Conservation (phyloP, 1,140 invertebrate genomes). For the Thaumatotibia leucotreta region DNA sequence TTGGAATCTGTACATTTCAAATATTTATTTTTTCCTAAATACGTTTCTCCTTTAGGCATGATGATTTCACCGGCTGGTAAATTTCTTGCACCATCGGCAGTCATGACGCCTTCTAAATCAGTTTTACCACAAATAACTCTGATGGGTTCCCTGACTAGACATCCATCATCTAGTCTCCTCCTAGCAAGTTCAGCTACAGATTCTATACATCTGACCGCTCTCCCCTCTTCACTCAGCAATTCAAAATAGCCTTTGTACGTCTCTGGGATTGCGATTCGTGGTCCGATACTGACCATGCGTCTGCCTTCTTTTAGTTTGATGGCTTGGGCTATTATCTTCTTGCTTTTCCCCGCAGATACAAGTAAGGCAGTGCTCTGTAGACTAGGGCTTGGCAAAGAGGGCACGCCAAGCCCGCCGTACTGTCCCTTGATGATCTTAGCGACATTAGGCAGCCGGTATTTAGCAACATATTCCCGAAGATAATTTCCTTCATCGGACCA, state of each 20-base stretch:
- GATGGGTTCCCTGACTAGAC: conserved; percentile 90
- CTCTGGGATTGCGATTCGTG: conserved; percentile 91
- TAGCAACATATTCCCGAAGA: conserved; percentile 87
- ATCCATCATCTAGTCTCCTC: conserved; percentile 86
- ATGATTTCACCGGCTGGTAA: conserved; percentile 89
- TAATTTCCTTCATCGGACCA: conserved; percentile 90
- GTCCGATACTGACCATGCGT: conserved; percentile 86
- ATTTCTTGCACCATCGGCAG: conserved; percentile 85
- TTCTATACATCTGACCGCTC: conserved; percentile 92
- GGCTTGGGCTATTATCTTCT: conserved; percentile 92
- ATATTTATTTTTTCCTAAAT: conserved; percentile 84
- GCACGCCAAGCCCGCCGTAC: conserved; percentile 91
- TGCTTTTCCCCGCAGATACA: conserved; percentile 87
- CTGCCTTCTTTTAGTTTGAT: conserved; percentile 93
- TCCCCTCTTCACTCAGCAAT: conserved; percentile 93
- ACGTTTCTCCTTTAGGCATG: conserved; percentile 83
- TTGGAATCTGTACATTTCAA: conserved; percentile 91
- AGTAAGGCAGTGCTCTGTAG: conserved; percentile 90
- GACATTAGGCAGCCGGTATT: conserved; percentile 88
- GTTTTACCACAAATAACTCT: conserved; percentile 86
- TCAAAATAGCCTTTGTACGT: conserved; percentile 95
- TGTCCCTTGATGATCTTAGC: conserved; percentile 95
- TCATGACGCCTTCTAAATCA: conserved; percentile 80
- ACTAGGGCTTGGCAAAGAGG: conserved; percentile 88
- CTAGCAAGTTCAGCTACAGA: conserved; percentile 89